These are phyloP conservation scores for Gila robusta DNA, from an alignment of 2,797 vertebrate species.

Conservation along the genomic window DNA sequence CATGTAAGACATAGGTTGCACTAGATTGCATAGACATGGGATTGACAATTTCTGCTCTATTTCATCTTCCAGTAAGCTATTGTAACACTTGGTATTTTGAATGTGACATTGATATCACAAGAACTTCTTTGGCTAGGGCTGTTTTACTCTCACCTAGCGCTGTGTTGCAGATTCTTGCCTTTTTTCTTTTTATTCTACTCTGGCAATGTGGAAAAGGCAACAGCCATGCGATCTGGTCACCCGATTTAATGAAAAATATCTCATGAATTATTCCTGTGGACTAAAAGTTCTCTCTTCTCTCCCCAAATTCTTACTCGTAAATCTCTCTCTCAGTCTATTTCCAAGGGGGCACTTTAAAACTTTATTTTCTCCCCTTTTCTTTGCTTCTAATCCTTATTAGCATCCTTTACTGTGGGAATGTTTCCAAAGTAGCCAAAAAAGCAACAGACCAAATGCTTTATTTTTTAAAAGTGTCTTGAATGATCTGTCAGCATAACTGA, in stretches of 20 bases:
- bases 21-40: neutral
- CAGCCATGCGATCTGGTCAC: constrained; percentile 2
- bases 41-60: neutral
- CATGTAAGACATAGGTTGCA: neutral
- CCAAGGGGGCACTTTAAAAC: constrained; percentile 1
- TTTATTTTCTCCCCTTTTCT: constrained; percentile 16
- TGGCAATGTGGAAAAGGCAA: neutral
- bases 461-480: constrained; percentile 3
- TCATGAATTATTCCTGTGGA: constrained; percentile 19
- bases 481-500: neutral
- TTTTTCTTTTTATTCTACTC: constrained; percentile 9
- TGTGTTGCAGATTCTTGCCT: neutral
- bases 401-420: constrained; percentile 2
- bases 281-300: constrained; percentile 1
- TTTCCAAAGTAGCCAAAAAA: neutral
- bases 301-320: neutral
- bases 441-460: neutral
- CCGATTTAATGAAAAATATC: constrained; percentile 21
- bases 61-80: neutral
- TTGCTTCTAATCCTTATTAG: constrained; percentile 11
- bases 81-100: neutral
- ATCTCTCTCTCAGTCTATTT: neutral
- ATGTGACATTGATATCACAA: neutral
- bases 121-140: neutral
- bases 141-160: neutral